Evolutionary conservation across 2,113 vertebrate genomes (phyloP), one percentile per base, ranked within the genome.

Genomic region (Cinclus cinclus): DNA sequence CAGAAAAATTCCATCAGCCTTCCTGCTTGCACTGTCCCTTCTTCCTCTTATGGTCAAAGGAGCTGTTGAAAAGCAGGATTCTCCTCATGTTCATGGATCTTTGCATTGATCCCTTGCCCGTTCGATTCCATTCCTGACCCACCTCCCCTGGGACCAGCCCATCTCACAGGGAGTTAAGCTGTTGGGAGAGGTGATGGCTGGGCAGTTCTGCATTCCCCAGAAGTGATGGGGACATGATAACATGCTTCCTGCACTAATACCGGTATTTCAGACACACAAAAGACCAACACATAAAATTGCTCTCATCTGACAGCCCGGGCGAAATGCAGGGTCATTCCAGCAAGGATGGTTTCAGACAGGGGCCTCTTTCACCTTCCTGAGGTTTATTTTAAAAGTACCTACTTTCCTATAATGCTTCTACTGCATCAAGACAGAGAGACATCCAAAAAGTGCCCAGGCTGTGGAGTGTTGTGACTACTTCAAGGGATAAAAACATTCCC

Each of bases 381-480:
- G 50, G 58, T 49, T 96, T 88, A 44, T 64, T 95, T 85, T 68
- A 15, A 87, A 64, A 81, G 87, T 5, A 70, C 37, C 49, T 60
- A 8, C 56, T 80, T 92, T 41, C 37, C 49, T 69, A 4, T 59
- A 44, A 35, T 24, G 52, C 6, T 71, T 0, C 39, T 77, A 70
- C 74, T 88, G 89, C 68, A 81, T 25, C 53, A 39, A 52, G 62
- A 53, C 10, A 63, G 39, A 62, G 60, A 63, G 2, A 35, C 19
- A 59, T 20, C 25, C 18, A 28, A 50, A 41, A 87, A 59, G 27
- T 3, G 30, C 11, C 20, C 30, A 8, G 1, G 15, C 60, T 77
- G 73, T 6, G 6, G 69, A 65, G 50, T 21, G 30, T 3, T 31
- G 50, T 3, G 3, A 50, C 12, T 37, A 3, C 9, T 53, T 44